A percentile compares a stretch with the other conserved stretches of the same genome.
phyloP scores from a whole-genome alignment of 2,888 invertebrate genomes.

The Dolichomitus sp. region DNA sequence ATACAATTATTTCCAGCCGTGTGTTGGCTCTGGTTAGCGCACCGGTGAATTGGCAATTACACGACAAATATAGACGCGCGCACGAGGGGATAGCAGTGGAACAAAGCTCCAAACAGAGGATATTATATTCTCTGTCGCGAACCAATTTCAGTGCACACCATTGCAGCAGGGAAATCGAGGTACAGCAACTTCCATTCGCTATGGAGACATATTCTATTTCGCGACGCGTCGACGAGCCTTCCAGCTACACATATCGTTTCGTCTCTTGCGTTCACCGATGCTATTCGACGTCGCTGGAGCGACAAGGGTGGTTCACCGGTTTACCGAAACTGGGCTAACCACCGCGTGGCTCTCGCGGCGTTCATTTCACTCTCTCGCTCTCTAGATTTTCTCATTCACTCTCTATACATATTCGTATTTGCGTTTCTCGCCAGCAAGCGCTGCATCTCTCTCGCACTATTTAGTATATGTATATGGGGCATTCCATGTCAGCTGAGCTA shows the following conservation, averaged over 20 bases:
- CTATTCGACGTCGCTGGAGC: slow-evolving; percentile 5
- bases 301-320: slow-evolving; percentile 15
- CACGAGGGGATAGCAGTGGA: neutral
- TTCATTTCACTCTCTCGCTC: slow-evolving; percentile 9
- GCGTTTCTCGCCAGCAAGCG: neutral
- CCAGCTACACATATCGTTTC: neutral
- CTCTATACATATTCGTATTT: neutral
- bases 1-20: neutral
- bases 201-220: slow-evolving; percentile 23
- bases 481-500: no score
- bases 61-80: slow-evolving; percentile 12
- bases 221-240: slow-evolving; percentile 1
- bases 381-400: slow-evolving; percentile 5
- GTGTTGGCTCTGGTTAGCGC: neutral
- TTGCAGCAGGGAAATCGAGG: slow-evolving; percentile 3
- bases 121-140: slow-evolving; percentile 23
- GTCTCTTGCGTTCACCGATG: slow-evolving; percentile 3
- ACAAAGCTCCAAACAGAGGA: slow-evolving; percentile 22
- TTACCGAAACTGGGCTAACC: slow-evolving; percentile 41
- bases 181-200: slow-evolving; percentile 5
- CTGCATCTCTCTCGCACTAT: neutral
- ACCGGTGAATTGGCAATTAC: slow-evolving; percentile 34
- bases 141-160: slow-evolving; percentile 4
- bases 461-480: neutral
- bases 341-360: neutral